A percentile compares a stretch with the other conserved stretches of the same genome.
Conservation (phyloP, 2,113 vertebrate species). For the Progne subis region DNA sequence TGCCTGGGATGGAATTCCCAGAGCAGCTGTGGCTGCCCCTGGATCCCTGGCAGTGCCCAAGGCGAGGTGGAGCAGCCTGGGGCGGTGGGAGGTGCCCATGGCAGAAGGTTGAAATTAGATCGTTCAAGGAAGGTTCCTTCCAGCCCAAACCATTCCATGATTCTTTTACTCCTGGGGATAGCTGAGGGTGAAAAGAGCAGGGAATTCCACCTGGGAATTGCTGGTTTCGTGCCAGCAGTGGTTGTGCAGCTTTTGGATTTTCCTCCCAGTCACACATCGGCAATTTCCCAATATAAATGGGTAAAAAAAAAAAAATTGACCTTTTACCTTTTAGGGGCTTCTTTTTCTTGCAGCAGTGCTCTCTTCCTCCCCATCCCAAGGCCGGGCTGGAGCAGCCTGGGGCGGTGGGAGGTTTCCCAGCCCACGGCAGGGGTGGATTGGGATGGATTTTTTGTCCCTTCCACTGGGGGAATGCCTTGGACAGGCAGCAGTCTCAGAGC, state of each 20-base stretch:
- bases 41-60: not conserved
- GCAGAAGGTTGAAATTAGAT: too few relatives aligned
- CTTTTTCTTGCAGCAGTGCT: not conserved
- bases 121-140: not conserved
- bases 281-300: not conserved
- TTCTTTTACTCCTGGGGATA: not conserved
- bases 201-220: not conserved
- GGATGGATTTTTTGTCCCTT: not conserved
- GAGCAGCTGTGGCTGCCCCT: not conserved
- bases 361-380: not conserved
- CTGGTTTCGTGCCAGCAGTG: not conserved
- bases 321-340: fast-evolving
- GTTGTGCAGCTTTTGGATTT: not conserved
- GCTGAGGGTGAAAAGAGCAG: not conserved
- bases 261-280: not conserved
- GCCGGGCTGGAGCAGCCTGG: not conserved
- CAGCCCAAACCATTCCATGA: too few relatives aligned
- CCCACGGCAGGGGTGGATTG: fast-evolving
- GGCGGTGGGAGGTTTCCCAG: fast-evolving
- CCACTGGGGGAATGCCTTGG: too few relatives aligned
- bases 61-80: not conserved
- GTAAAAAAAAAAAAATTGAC: not conserved
- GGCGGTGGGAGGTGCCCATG: fast-evolving
- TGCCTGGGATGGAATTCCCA: not conserved
- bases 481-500: fast-evolving